A percentile compares a stretch with the other conserved stretches of the same genome.
phyloP scores from a whole-genome alignment of 2,888 invertebrate genomes.

The Troides oblongomaculatus region DNA sequence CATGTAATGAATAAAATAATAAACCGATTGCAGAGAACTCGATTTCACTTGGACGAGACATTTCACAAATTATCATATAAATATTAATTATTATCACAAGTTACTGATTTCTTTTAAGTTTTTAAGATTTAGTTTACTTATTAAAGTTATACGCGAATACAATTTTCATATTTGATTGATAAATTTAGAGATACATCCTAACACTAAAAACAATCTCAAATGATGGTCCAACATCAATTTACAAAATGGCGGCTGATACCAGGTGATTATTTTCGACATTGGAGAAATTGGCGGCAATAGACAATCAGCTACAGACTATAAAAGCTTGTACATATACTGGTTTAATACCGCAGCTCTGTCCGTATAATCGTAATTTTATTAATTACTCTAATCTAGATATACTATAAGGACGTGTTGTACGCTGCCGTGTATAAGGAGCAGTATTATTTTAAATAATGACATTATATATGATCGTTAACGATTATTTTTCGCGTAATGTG shows the following conservation, averaged over 20 bases:
- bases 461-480: neutral
- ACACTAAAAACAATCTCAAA: neutral
- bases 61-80: too few species aligned
- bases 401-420: constrained; percentile 28
- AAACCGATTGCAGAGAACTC: too few species aligned
- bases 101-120: too few species aligned
- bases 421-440: constrained; percentile 16
- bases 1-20: too few species aligned
- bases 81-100: too few species aligned
- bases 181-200: neutral
- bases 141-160: too few species aligned
- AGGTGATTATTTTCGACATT: neutral
- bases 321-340: constrained; percentile 11
- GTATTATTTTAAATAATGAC: constrained; percentile 16
- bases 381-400: constrained; percentile 28
- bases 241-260: neutral
- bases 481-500: neutral
- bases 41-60: too few species aligned
- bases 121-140: too few species aligned
- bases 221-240: neutral
- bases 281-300: constrained; percentile 7
- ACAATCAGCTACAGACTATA: constrained; percentile 9
- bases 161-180: neutral
- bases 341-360: constrained; percentile 1
- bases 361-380: constrained; percentile 8